Percentiles rank a stretch among this genome's conserved stretches.
Evolutionary conservation across 2,888 invertebrate species (phyloP).

Genomic region (Archips crataeganus): DNA sequence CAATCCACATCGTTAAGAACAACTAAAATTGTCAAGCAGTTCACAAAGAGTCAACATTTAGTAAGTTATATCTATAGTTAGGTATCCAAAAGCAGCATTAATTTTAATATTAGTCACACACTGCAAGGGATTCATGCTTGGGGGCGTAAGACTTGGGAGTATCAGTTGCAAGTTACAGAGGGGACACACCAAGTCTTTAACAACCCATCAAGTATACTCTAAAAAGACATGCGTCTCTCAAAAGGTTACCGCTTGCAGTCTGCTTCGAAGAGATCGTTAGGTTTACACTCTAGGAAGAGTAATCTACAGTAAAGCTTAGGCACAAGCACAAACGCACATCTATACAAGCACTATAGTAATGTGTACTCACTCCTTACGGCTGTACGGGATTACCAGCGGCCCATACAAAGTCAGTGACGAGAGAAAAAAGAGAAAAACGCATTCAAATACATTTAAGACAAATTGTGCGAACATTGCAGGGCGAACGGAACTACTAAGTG

Average conservation of each 20-base stretch:
- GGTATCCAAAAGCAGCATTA: conserved; percentile 74
- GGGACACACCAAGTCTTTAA: conserved; percentile 71
- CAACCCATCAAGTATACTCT: conserved; percentile 56
- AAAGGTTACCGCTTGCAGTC: conserved; percentile 80
- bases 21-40: conserved; percentile 82
- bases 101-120: conserved; percentile 74
- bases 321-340: conserved; percentile 85
- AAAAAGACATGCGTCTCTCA: conserved; percentile 67
- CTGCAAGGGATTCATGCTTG: conserved; percentile 82
- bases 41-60: conserved; percentile 84
- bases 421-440: conserved; percentile 87
- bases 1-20: conserved; percentile 84
- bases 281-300: conserved; percentile 76
- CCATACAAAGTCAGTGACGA: conserved; percentile 89
- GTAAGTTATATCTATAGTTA: conserved; percentile 72
- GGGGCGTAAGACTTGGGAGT: conserved; percentile 69
- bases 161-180: conserved; percentile 54
- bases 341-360: conserved; percentile 86
- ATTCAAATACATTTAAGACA: conserved; percentile 87
- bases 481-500: conserved; percentile 86
- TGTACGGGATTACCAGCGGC: conserved; percentile 88
- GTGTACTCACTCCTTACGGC: conserved; percentile 90
- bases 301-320: conserved; percentile 77
- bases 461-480: conserved; percentile 86
- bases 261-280: conserved; percentile 68